Evolutionary conservation across 2,888 invertebrate genomes (phyloP).

Genomic region (Diarsia brunnea): DNA sequence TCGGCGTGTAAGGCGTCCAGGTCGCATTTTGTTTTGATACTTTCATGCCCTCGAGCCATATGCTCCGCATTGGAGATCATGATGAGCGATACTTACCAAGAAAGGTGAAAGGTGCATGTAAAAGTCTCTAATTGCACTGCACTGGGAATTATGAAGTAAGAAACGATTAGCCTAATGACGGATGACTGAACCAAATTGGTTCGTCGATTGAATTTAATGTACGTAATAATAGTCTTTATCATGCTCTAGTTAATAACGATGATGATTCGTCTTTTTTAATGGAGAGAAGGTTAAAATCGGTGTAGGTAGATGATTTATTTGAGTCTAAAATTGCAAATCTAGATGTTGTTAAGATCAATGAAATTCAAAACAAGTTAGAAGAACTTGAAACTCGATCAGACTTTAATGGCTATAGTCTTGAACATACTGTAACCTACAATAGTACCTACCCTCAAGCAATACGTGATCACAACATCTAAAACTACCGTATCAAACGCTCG

Average conservation of each 20-base stretch:
- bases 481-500: constrained; percentile 73
- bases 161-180: constrained; percentile 54
- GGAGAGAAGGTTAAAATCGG: constrained; percentile 28
- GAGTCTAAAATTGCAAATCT: constrained; percentile 19
- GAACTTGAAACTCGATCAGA: not conserved
- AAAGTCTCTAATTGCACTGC: constrained; percentile 67
- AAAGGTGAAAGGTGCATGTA: constrained; percentile 78
- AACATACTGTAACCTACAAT: constrained; percentile 19
- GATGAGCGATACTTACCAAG: constrained; percentile 51
- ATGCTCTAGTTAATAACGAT: constrained; percentile 50
- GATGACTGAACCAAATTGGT: constrained; percentile 48
- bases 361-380: not conserved
- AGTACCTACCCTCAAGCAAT: constrained; percentile 52
- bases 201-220: constrained; percentile 59
- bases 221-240: constrained; percentile 49
- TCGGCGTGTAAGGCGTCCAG: constrained; percentile 66
- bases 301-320: constrained; percentile 16
- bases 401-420: not conserved
- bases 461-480: constrained; percentile 61
- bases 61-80: constrained; percentile 72
- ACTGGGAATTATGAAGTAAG: constrained; percentile 66
- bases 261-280: constrained; percentile 38
- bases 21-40: constrained; percentile 72
- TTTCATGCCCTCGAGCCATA: constrained; percentile 80
- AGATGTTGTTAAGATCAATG: constrained; percentile 7